Percentiles rank a stretch among this genome's conserved stretches.
Conservation (phyloP, 2,113 vertebrate species). For the Holacanthus passer region DNA sequence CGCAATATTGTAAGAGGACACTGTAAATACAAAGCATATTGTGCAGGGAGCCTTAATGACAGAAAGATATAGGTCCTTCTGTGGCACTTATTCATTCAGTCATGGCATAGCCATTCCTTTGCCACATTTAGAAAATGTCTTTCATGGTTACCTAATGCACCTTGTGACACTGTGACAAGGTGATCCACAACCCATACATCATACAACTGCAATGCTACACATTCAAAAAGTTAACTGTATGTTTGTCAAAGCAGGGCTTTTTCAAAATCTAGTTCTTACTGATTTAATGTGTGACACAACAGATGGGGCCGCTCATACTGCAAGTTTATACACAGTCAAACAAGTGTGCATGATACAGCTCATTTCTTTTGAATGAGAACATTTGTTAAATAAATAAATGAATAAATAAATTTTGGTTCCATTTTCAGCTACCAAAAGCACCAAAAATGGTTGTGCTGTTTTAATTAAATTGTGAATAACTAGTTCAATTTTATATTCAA, state of each 20-base stretch:
- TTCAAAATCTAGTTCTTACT: conserved; percentile 13
- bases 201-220: conserved; percentile 47
- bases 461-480: not conserved
- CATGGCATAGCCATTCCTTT: conserved; percentile 84
- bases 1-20: conserved; percentile 18
- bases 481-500: not conserved
- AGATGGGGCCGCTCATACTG: not conserved
- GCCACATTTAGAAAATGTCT: conserved; percentile 86
- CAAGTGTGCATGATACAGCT: not conserved
- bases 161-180: conserved; percentile 81
- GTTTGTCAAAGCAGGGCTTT: conserved; percentile 1
- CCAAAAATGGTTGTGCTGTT: not conserved
- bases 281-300: conserved; percentile 4
- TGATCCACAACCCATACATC: conserved; percentile 75
- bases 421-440: not conserved
- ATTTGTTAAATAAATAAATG: not conserved
- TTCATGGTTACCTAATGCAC: conserved; percentile 83
- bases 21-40: conserved; percentile 28
- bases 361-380: not conserved
- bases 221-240: conserved; percentile 35
- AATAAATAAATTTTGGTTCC: not conserved
- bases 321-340: not conserved
- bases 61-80: conserved; percentile 67
- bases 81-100: conserved; percentile 77
- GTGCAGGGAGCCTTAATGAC: conserved; percentile 51